Base-by-base conservation (phyloP, 2,888 invertebrate genomes). In the Thera obeliscata region DNA sequence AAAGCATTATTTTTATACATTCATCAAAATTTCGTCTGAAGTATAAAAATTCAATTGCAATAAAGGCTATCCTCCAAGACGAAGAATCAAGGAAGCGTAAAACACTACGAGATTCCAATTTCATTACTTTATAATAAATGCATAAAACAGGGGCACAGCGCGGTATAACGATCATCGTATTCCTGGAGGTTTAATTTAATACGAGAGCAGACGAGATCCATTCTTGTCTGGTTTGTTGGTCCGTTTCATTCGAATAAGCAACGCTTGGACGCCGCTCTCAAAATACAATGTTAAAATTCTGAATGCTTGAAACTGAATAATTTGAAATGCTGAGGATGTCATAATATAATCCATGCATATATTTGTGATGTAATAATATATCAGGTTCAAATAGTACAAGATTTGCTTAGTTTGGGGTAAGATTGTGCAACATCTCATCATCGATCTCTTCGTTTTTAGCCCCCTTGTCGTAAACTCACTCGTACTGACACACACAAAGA, bases 131-230 rank as follows among this genome's bases (percentile, higher is more conserved):
- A 61, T 12, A 57, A 50, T 55, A 52, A 56, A 56, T 50, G 49
- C 41, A 60, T 49, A 56, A 64, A 60, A 12, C 48, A 41, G 61
- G 52, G 12, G 49, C 33, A 22, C 43, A 49, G 52, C 38, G 64
- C 64, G 58, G 70, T 61, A 61, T 61, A 59, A 56, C 65, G 60
- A 67, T 70, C 70, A 50, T 63, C 48, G 67, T 67, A 56, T 64
- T 63, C 60, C 56, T 41, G 61, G 60, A 61, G 70, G 50, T 67
- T 70, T 67, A 62, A 70, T 71, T 68, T 71, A 65, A 70, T 71
- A 66, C 59, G 66, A 41, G 59, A 55, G 65, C 70, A 66, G 71
- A 62, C 60, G 57, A 57, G 67, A 66, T 60, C 64, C 58, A 52
- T 64, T 68, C 59, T 67, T 65, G 54, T 64, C 65, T 69, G 61